These are phyloP conservation scores for Sterna hirundo DNA, from an alignment of 2,113 vertebrate genomes.

Conservation along the genomic window DNA sequence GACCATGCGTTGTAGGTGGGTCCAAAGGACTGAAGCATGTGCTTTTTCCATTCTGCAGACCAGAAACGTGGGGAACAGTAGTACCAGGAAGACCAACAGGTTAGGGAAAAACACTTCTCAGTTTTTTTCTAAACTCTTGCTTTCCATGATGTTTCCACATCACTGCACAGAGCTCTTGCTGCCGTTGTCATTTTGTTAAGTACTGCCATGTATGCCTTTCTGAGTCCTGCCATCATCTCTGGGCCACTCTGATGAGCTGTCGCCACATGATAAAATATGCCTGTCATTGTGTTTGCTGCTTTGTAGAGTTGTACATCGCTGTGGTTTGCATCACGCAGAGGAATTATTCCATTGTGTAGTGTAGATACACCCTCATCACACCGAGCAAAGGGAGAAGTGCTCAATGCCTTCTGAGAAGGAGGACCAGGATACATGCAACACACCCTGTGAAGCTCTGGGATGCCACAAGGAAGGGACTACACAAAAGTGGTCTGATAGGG, in stretches of 20 bases:
- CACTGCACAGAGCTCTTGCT: background rate
- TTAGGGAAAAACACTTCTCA: background rate
- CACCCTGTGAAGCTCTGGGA: background rate
- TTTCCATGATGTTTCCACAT: background rate
- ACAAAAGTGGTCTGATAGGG: background rate
- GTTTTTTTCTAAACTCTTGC: background rate
- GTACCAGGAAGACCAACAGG: background rate
- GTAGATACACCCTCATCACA: background rate
- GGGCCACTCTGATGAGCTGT: background rate
- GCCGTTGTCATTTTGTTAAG: background rate
- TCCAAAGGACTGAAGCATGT: background rate
- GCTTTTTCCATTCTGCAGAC: background rate
- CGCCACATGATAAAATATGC: background rate
- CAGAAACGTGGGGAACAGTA: background rate
- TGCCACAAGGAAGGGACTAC: background rate
- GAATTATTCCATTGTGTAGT: background rate
- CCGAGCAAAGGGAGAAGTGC: background rate
- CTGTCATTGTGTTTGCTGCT: background rate
- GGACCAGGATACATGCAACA: background rate
- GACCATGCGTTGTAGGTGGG: fast-evolving
- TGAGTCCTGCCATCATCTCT: background rate
- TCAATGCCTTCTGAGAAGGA: background rate
- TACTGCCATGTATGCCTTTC: background rate
- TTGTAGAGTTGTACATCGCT: background rate
- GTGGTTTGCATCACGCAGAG: background rate